Evolutionary conservation across 64 coral and sea anemone genomes (phyloP), one percentile per base, ranked within the genome.

Genomic region (Platygyra sinensis): DNA sequence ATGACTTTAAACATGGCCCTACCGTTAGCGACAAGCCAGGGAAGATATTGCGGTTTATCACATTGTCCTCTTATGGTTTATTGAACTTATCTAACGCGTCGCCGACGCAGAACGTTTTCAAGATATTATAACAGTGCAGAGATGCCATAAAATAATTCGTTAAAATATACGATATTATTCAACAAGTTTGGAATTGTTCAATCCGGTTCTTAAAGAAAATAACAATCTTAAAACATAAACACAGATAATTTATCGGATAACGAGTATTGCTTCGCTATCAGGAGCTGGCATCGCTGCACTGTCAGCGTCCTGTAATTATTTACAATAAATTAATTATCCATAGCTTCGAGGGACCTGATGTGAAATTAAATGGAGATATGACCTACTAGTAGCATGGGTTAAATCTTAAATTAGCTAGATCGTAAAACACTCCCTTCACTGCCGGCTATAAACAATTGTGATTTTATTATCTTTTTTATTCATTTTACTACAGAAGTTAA

Each of bases 1-100:
- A 80, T 76, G 64, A 50, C 61, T 50, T 33, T 36, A 67, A 85
- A 85, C 64, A 39, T 69, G 62, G 61, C 81, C 36, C 81, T 85
- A 71, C 81, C 38, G 81, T 85, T 85, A 69, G 36, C 81, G 81
- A 85, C 81, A 71, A 85, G 81, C 62, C 36, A 38, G 14, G 60
- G 30, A 39, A 20, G 65, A 82, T 65, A 65, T 71, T 64, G 63
- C 27, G 63, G 62, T 51, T 69, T 85, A 69, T 67, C 62, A 50
- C 62, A 69, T 50, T 29, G 38, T 42, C 18, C 62, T 62, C 80
- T 28, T 11, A 67, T 67, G 60, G 20, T 65, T 65, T 83, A 39
- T 64, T 39, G 19, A 33, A 16, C 76, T 79, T 79, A 79, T 80
- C 25, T 80, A 30, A 80, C 55, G 65, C 65, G 27, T 80, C 55